Evolutionary conservation across 2,113 vertebrate genomes (phyloP).

Genomic region (Rhinolophus ferrumequinum): DNA sequence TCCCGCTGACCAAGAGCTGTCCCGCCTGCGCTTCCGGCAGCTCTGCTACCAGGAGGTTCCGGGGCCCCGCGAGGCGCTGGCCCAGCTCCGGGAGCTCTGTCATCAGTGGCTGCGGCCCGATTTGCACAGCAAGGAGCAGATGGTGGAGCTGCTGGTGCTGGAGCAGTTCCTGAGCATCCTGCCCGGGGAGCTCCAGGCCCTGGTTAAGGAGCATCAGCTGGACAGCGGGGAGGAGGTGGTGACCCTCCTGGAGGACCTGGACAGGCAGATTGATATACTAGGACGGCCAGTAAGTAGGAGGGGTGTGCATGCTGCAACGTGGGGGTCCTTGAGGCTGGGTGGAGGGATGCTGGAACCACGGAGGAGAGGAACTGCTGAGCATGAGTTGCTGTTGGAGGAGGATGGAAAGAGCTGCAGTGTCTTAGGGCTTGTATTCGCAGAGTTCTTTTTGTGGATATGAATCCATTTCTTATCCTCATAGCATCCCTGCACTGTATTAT

Average conservation of each 20-base stretch:
- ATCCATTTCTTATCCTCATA: not conserved
- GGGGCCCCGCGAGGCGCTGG: conserved; percentile 77
- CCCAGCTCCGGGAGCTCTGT: conserved; percentile 78
- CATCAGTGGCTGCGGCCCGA: conserved; percentile 80
- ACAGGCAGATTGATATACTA: conserved; percentile 76
- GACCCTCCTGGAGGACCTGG: conserved; percentile 76
- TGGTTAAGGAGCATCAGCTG: conserved; percentile 75
- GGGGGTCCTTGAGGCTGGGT: not conserved
- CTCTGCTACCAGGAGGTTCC: conserved; percentile 75
- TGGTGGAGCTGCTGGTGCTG: conserved; percentile 74
- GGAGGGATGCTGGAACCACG: not conserved
- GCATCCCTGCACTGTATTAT: not conserved
- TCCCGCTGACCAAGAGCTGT: conserved; percentile 62
- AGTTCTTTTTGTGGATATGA: not conserved
- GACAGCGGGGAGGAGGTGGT: conserved; percentile 78
- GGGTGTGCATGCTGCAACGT: not conserved
- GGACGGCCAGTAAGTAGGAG: conserved; percentile 72
- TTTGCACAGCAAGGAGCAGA: conserved; percentile 78
- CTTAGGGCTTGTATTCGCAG: not conserved
- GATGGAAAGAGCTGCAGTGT: not conserved
- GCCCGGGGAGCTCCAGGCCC: conserved; percentile 70
- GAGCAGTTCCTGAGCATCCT: conserved; percentile 76
- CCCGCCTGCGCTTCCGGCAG: conserved; percentile 75
- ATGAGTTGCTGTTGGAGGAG: not conserved
- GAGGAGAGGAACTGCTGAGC: not conserved